Conservation (phyloP, 2,113 vertebrate species). For the Poeciliopsis retropinna region DNA sequence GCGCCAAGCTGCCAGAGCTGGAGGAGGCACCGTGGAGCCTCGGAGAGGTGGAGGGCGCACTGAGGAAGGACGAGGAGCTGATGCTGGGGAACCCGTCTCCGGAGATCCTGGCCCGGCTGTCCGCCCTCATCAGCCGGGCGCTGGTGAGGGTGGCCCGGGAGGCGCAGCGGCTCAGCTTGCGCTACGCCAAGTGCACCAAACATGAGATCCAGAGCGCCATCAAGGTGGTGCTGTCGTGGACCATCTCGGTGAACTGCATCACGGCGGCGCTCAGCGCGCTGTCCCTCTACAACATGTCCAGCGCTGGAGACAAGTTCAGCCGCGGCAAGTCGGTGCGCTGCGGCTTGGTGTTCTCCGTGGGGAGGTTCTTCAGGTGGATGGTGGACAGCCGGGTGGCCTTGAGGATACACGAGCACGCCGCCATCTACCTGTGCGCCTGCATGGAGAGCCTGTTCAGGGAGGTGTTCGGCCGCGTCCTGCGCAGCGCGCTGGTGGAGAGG, state of each 20-base stretch:
- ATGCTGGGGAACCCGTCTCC: slow-evolving; percentile 66
- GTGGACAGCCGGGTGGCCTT: slow-evolving; percentile 82
- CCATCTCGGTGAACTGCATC: slow-evolving; percentile 82
- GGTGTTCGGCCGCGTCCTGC: slow-evolving; percentile 74
- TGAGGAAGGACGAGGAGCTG: slow-evolving; percentile 74
- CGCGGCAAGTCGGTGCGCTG: slow-evolving; percentile 80
- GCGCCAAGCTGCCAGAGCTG: slow-evolving; percentile 82
- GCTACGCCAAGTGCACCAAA: slow-evolving; percentile 82
- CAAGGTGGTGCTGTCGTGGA: slow-evolving; percentile 83
- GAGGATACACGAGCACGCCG: slow-evolving; percentile 83
- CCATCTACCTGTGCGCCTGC: slow-evolving; percentile 83
- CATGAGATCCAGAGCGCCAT: slow-evolving; percentile 82
- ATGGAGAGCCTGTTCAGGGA: slow-evolving; percentile 81
- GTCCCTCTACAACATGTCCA: slow-evolving; percentile 82
- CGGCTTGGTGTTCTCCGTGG: slow-evolving; percentile 81
- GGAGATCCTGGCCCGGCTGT: slow-evolving; percentile 88
- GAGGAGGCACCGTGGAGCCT: slow-evolving; percentile 84
- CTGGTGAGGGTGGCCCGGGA: slow-evolving; percentile 80
- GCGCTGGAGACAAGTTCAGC: slow-evolving; percentile 78
- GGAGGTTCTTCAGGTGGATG: slow-evolving; percentile 85
- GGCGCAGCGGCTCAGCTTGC: slow-evolving; percentile 82
- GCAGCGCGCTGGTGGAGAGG: slow-evolving; percentile 76
- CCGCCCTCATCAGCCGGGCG: slow-evolving; percentile 85
- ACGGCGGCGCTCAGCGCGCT: slow-evolving; percentile 79
- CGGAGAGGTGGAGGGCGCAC: slow-evolving; percentile 78